Evolutionary conservation across 1,140 invertebrate species (phyloP).

Genomic region (Zaprionus kolodkinae): DNA sequence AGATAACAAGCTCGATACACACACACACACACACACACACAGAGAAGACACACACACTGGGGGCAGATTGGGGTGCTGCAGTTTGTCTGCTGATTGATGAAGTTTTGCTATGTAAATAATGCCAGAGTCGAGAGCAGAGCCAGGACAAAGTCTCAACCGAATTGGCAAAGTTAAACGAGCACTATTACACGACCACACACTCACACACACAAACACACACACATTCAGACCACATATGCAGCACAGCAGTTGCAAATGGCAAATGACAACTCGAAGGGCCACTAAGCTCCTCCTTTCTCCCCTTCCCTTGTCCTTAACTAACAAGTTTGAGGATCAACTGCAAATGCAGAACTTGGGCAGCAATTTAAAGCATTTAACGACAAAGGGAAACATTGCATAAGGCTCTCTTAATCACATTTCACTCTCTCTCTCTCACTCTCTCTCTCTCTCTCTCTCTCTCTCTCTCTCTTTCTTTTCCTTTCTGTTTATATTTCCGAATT

Average conservation of each 20-base stretch:
- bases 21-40: background rate
- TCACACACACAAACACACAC: conserved; percentile 21
- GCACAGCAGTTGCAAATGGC: background rate
- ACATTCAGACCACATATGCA: background rate
- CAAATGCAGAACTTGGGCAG: conserved; percentile 52
- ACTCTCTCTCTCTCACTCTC: no score
- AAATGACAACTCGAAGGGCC: background rate
- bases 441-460: no score
- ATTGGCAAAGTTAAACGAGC: conserved; percentile 30
- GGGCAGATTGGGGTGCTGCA: conserved; percentile 8
- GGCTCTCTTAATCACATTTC: background rate
- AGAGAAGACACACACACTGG: background rate
- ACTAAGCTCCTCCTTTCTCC: background rate
- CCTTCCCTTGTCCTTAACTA: background rate
- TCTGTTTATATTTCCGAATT: background rate
- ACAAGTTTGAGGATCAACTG: conserved; percentile 43
- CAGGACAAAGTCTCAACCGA: background rate
- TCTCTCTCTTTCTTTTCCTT: background rate
- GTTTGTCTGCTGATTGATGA: conserved; percentile 65
- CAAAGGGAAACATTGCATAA: background rate
- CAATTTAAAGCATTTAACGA: conserved; percentile 73
- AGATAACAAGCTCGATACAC: conserved; percentile 3
- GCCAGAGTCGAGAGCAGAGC: background rate
- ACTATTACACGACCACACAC: conserved; percentile 1
- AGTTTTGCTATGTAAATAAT: conserved; percentile 38